These are phyloP conservation scores for Euwallacea fornicatus DNA, from an alignment of 1,140 invertebrate genomes.

Conservation along the genomic window DNA sequence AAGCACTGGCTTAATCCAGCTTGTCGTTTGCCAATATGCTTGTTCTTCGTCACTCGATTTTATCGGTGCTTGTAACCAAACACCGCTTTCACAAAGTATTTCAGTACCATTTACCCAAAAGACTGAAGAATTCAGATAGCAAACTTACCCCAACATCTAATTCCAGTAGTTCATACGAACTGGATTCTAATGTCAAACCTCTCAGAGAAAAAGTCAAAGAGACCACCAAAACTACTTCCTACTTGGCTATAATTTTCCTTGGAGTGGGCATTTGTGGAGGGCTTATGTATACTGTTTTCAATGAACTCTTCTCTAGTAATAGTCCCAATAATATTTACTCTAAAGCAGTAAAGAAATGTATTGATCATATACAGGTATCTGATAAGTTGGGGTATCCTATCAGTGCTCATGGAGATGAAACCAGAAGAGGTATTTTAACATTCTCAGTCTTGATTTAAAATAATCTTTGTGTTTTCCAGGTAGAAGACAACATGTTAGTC, in stretches of 20 bases:
- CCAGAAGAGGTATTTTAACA: constrained; percentile 58
- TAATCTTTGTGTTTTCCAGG: constrained; percentile 49
- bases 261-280: constrained; percentile 76
- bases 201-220: constrained; percentile 79
- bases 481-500: constrained; percentile 70
- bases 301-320: constrained; percentile 83
- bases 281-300: constrained; percentile 80
- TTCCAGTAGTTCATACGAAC: constrained; percentile 27
- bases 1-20: too few species aligned
- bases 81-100: too few species aligned
- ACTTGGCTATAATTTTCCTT: constrained; percentile 75
- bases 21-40: too few species aligned
- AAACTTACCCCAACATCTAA: not conserved
- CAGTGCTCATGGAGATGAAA: constrained; percentile 85
- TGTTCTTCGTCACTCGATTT: too few species aligned
- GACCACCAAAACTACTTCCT: constrained; percentile 81
- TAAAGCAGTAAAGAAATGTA: constrained; percentile 73
- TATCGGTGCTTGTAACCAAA: too few species aligned
- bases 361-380: constrained; percentile 65
- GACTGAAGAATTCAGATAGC: not conserved
- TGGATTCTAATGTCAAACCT: constrained; percentile 62
- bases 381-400: constrained; percentile 83
- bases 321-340: constrained; percentile 85
- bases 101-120: not conserved
- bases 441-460: not conserved